Base-by-base conservation (phyloP, 1,140 invertebrate species). In the Mizuhopecten yessoensis region DNA sequence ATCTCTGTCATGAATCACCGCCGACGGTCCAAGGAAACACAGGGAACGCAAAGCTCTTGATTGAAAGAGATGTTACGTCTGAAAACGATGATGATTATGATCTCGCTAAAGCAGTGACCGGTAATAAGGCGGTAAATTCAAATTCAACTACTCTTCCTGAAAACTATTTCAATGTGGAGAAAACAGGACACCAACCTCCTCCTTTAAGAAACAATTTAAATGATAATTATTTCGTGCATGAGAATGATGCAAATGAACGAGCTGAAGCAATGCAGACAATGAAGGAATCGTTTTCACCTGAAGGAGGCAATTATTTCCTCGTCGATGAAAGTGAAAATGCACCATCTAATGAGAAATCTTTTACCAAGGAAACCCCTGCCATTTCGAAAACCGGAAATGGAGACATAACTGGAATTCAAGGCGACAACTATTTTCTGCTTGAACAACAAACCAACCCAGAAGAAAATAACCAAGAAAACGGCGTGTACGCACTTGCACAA, bases 21-120 rank as follows among this genome's bases (percentile, higher is more conserved):
- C 9, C 42, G 9, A 17, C 9, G 17, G 9, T 45, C 17, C 42
- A 45, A 45, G 17, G 9, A 45, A 17, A 45, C 1, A 45, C 9
- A 1, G 42, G 42, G 42, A 10, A 45, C 1, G 9, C 42, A 13
- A 13, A 45, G 0, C 1, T 45, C 42, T 15, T 10, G 17, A 13
- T 1, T 45, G 42, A 45, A 45, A 1, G 9, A 20, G 17, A 17
- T 15, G 9, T 45, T 45, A 7, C 42, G 36, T 39, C 5, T 20
- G 1, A 75, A 29, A 75, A n/a, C n/a, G n/a, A 75, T 29, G n/a
- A 75, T 75, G 57, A 75, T 75, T 75, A 75, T 75, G 57, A 75
- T 29, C 57, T 75, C 17, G 57, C 57, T 17, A 45, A 45, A 45
- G 9, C 1, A 1, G 42, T 45, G 17, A 45, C 42, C 17, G 17